These are phyloP conservation scores for Ormyrus nitidulus DNA, from an alignment of 2,888 invertebrate genomes.

Conservation along the genomic window DNA sequence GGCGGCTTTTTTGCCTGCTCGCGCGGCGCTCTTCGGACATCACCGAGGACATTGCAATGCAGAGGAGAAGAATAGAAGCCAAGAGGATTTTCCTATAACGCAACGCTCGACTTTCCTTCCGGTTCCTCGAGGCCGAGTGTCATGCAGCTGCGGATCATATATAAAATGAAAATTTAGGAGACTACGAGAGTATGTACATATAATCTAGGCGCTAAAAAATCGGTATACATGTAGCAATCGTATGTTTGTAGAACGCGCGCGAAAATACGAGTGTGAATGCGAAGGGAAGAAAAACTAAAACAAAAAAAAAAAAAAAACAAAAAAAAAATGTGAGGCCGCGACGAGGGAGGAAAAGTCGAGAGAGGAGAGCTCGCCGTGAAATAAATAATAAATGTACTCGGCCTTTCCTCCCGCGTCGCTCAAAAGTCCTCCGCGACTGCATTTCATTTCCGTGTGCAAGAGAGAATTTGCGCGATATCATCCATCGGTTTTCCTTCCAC, in stretches of 20 bases:
- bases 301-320: neutral
- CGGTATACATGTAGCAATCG: no score
- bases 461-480: no score
- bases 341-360: neutral
- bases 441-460: neutral
- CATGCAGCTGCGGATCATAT: no score
- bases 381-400: no score
- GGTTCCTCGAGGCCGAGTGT: no score
- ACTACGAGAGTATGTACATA: no score
- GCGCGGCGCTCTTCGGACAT: neutral
- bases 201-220: no score
- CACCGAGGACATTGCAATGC: neutral
- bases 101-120: no score
- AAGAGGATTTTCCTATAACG: conserved; percentile 2
- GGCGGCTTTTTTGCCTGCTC: neutral
- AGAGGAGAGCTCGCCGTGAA: no score
- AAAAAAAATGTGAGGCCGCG: conserved; percentile 23
- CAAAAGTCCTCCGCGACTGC: neutral
- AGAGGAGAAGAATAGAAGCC: conserved; percentile 3
- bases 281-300: neutral
- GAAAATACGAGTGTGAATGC: neutral
- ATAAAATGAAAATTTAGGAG: no score
- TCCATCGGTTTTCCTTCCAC: neutral
- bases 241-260: no score
- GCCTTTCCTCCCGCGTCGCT: no score